phyloP scores from a whole-genome alignment of 1,140 invertebrate species.

The Habropoda laboriosa region DNA sequence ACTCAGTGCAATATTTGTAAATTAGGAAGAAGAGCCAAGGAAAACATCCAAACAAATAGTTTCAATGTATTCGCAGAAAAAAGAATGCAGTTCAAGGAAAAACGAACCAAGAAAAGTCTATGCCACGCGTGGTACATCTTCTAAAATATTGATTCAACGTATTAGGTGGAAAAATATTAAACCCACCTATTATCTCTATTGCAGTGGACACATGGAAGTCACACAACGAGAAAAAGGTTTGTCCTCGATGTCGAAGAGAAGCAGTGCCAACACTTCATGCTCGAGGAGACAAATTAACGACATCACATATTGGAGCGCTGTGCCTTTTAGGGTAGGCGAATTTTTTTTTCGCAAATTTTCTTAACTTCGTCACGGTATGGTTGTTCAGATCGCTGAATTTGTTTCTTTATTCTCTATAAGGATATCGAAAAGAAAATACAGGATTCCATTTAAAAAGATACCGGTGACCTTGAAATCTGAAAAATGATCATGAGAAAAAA shows the following conservation, averaged over 20 bases:
- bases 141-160: neutral
- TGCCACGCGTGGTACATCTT: slow-evolving; percentile 48
- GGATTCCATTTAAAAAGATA: too few species aligned
- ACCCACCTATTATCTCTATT: neutral
- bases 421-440: too few species aligned
- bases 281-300: slow-evolving; percentile 50
- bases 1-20: neutral
- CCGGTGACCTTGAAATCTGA: too few species aligned
- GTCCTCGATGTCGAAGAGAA: slow-evolving; percentile 57
- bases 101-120: slow-evolving; percentile 49
- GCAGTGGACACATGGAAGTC: slow-evolving; percentile 63
- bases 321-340: slow-evolving; percentile 57
- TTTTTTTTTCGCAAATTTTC: too few species aligned
- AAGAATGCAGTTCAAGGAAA: neutral
- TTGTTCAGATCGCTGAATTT: too few species aligned
- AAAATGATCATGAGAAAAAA: too few species aligned
- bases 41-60: slow-evolving; percentile 1
- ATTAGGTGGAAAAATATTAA: neutral
- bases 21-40: slow-evolving; percentile 19
- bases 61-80: neutral
- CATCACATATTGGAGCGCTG: slow-evolving; percentile 48
- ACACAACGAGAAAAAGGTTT: slow-evolving; percentile 51
- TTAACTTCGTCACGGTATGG: too few species aligned
- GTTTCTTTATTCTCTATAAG: too few species aligned
- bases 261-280: slow-evolving; percentile 52